Base-by-base conservation (phyloP, 2,888 invertebrate genomes). In the Uloborus plumipes region DNA sequence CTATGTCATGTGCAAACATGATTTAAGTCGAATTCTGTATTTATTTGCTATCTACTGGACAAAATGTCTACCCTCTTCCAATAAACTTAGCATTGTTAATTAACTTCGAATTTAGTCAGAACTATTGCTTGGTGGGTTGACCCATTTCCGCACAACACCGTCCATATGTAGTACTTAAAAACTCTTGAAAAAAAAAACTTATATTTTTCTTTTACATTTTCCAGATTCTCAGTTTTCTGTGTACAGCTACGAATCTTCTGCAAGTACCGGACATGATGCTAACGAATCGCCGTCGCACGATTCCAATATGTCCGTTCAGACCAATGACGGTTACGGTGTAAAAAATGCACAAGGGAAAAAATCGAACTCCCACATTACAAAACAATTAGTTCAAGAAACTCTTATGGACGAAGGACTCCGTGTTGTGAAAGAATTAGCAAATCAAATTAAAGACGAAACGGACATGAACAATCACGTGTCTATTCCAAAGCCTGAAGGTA, bases 161-260 rank as follows among this genome's bases (percentile, higher is more conserved):
- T n/a, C n/a, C n/a, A n/a, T n/a, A n/a, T n/a, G n/a, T n/a, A n/a
- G n/a, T n/a, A n/a, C n/a, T n/a, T n/a, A n/a, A n/a, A n/a, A n/a
- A n/a, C n/a, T n/a, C n/a, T n/a, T n/a, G n/a, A n/a, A n/a, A n/a
- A n/a, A n/a, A n/a, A n/a, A n/a, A n/a, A n/a, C n/a, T 31, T 31
- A 4, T 31, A 31, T 31, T 31, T 51, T 4, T 6, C 16, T 20
- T 51, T 1, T 26, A n/a, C n/a, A 22, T 22, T 67, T 59, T 83
- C 15, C 71, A 0, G 94, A 94, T 88, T 94, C 94, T 49, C 91
- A 94, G 86, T 94, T 93, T 88, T 94, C 94, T 0, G 73, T 85
- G 20, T 94, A 93, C 88, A 94, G 94, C 88, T 94, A 93, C 88
- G 92, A 93, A 58, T 86, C 86, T 55, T 86, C 86, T 59, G 86